phyloP scores from a whole-genome alignment of 2,113 vertebrate genomes.

The Nycticebus coucang region DNA sequence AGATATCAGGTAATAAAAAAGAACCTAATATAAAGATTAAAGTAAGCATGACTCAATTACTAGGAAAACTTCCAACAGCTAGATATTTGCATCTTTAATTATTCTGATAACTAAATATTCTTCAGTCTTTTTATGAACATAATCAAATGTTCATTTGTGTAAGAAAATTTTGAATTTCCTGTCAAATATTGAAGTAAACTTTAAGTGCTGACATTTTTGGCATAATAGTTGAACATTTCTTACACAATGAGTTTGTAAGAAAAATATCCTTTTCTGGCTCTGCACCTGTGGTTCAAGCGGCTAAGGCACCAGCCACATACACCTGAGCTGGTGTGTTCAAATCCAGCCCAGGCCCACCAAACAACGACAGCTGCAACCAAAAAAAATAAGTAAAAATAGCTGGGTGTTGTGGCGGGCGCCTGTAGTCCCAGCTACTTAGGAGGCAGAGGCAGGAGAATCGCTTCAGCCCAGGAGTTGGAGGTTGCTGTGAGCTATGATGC shows the following conservation, averaged over 20 bases:
- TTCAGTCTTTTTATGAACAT: not conserved
- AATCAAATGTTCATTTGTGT: not conserved
- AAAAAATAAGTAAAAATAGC: no score
- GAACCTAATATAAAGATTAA: constrained; percentile 1
- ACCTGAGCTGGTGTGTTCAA: no score
- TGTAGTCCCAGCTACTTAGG: no score
- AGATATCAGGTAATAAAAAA: constrained; percentile 91
- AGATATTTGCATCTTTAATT: constrained; percentile 10
- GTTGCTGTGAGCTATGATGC: no score
- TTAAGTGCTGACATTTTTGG: constrained; percentile 1
- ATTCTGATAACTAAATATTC: not conserved
- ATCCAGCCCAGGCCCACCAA: no score
- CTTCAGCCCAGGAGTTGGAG: no score
- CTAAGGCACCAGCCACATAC: no score
- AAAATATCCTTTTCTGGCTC: not conserved
- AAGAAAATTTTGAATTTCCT: constrained; percentile 22
- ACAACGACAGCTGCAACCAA: no score
- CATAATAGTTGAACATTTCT: not conserved
- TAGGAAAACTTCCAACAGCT: not conserved
- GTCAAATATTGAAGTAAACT: not conserved
- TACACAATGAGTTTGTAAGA: not conserved
- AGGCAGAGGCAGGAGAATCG: no score
- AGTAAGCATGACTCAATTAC: not conserved
- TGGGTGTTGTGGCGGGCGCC: no score
- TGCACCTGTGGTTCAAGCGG: no score